Base-by-base conservation (phyloP, 2,888 invertebrate genomes). In the Phoenoteleia sp. region DNA sequence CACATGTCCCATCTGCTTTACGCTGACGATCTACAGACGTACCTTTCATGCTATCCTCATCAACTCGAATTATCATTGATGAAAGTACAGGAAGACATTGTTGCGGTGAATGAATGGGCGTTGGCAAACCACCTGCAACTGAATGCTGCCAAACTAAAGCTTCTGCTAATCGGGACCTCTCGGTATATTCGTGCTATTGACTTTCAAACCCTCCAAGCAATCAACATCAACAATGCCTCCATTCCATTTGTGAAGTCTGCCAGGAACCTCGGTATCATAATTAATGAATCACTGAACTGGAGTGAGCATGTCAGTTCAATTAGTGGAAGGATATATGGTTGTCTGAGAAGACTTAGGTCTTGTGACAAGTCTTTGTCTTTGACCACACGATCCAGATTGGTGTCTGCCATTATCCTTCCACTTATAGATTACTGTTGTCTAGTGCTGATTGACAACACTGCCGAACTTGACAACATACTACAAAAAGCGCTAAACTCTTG, bases 391-490 rank as follows among this genome's bases (percentile, higher is more conserved):
- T 19, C 25, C 1, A 13, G 23, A 6, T 15, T 62, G 0, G 62
- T 45, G 15, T 27, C 45, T 3, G 9, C 42, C 15, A 25, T 62
- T 15, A 62, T 45, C 2, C 2, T 45, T 11, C 62, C 62, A 1
- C 1, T 11, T 2, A n/a, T 62, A 7, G 45, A 62, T 15, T 62
- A 62, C n/a, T 62, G 62, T 9, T 62, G 62, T 23, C 62, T 62
- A 7, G 25, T 62, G 1, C 19, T 19, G 2, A 21, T 47, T 11
- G 29, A 17, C 17, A 27, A 11, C 13, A 17, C 19, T 4, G 29
- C 13, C 1, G 19, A 47, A 11, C 7, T 39, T 2, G 45, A 42
- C 13, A 2, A 3, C 3, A 0, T 29, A 9, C 13, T 64, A 2
- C 64, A 64, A 1, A 27, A 27, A 17, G 64, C 45, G 25, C 36